phyloP scores from a whole-genome alignment of 2,113 vertebrate species.

The Hiodon alosoides region DNA sequence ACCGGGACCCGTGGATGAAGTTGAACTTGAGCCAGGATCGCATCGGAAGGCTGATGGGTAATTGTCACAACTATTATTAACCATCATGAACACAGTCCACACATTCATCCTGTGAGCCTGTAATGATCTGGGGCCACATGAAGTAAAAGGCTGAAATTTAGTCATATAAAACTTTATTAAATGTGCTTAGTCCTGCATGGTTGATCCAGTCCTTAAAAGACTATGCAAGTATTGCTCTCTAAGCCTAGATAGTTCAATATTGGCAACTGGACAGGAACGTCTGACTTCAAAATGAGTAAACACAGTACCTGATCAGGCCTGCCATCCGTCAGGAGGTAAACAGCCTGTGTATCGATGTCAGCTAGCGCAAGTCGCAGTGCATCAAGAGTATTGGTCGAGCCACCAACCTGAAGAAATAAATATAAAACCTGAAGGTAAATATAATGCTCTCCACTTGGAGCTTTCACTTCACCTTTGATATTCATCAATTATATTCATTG shows the following conservation, averaged over 20 bases:
- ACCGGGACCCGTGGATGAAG: conserved; percentile 55
- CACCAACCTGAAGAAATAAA: conserved; percentile 53
- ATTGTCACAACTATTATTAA: neutral
- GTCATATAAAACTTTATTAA: neutral
- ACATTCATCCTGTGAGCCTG: neutral
- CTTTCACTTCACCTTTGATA: neutral
- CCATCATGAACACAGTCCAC: neutral
- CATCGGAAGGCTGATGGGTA: conserved; percentile 45
- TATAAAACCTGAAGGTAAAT: neutral
- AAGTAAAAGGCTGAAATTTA: neutral
- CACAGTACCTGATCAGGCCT: conserved; percentile 71
- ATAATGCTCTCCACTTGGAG: neutral
- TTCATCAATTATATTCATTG: no score
- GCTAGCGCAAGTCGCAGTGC: conserved; percentile 66
- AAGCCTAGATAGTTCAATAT: neutral
- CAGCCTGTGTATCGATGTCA: conserved; percentile 58
- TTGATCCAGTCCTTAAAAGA: neutral
- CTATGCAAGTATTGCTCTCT: neutral
- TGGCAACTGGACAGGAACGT: neutral
- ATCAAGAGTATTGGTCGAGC: conserved; percentile 67
- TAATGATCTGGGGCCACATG: neutral
- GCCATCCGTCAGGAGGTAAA: conserved; percentile 75
- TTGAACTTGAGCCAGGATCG: conserved; percentile 53
- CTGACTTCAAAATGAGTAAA: no score
- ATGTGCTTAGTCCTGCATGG: no score